Evolutionary conservation across 2,888 invertebrate species (phyloP), one percentile per base, ranked within the genome.

Genomic region (Poecilus cupreus): DNA sequence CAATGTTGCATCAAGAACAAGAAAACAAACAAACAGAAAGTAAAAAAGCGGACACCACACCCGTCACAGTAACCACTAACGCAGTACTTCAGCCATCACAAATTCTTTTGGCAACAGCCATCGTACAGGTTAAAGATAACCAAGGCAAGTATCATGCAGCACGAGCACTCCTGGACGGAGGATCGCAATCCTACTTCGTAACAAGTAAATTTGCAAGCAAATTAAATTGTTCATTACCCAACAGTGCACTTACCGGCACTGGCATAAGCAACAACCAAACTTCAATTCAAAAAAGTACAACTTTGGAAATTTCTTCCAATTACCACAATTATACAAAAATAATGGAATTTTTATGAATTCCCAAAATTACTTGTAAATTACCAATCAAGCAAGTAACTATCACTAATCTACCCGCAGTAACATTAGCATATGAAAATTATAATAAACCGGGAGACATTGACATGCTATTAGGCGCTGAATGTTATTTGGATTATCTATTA

Each of bases 341-440:
- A 22, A 51, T 75, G 18, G 24, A 24, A 13, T 75, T 46, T 54
- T 13, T 75, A 26, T 5, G 51, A n/a, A 24, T 54, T 3, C 75
- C 75, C 5, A 26, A 54, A 75, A 75, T 75, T 16, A 39, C 54
- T n/a, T 24, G 24, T 20, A 26, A 49, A 16, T 16, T 75, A 75
- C 75, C 75, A 32, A 32, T 49, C 5, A 13, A 49, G 16, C 11
- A 16, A 39, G 10, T 78, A 20, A 24, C n/a, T 22, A 39, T 20
- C 0, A 13, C 8, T n/a, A 60, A 64, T 10, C 20, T 82, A 80
- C 20, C 68, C 68, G 20, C 70, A 54, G 18, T 26, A 43, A 11
- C 78, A 81, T 76, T 82, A 79, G 81, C 82, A 24, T 81, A 82
- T 76, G 79, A 78, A 22, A 39, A n/a, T 4, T 82, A 79, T 60